A percentile compares a stretch with the other conserved stretches of the same genome.
phyloP scores from a whole-genome alignment of 2,113 vertebrate genomes.

The Scomber colias region DNA sequence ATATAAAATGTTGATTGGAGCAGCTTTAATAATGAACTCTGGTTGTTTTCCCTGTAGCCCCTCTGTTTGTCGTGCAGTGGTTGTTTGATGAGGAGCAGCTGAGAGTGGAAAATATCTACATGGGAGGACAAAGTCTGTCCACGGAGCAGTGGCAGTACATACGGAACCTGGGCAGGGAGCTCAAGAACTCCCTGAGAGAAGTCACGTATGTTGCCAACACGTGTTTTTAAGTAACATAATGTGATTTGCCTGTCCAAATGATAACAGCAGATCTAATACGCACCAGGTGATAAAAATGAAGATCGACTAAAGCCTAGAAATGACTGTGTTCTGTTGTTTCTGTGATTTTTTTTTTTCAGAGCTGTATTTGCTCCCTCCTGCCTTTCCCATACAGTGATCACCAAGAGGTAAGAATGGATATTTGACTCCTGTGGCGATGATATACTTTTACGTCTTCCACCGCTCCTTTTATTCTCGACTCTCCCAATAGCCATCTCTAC shows the following conservation, averaged over 20 bases:
- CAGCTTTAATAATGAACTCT: not conserved
- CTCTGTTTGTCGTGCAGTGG: constrained; percentile 89
- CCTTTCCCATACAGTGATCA: constrained; percentile 87
- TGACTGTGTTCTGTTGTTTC: constrained; percentile 3
- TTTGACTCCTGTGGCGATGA: constrained; percentile 20
- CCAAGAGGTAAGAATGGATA: constrained; percentile 83
- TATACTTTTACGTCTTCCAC: not conserved
- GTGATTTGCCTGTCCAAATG: not conserved
- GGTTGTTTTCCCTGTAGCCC: constrained; percentile 75
- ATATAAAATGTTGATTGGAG: not conserved
- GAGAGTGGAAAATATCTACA: constrained; percentile 87
- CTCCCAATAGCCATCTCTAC: constrained; percentile 29
- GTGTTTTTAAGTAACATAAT: not conserved
- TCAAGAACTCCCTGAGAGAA: constrained; percentile 86
- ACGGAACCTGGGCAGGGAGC: constrained; percentile 86
- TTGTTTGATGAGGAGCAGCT: constrained; percentile 90
- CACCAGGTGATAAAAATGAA: not conserved
- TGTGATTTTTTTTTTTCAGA: constrained; percentile 69
- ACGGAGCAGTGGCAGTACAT: constrained; percentile 88
- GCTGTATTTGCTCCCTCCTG: constrained; percentile 89
- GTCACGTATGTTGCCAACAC: constrained; percentile 82
- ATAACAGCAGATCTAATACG: not conserved
- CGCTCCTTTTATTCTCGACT: not conserved
- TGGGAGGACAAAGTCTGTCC: constrained; percentile 84
- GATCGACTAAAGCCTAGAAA: not conserved